These are phyloP conservation scores for Sinocyclocheilus grahami DNA, from an alignment of 2,113 vertebrate species.

Conservation along the genomic window DNA sequence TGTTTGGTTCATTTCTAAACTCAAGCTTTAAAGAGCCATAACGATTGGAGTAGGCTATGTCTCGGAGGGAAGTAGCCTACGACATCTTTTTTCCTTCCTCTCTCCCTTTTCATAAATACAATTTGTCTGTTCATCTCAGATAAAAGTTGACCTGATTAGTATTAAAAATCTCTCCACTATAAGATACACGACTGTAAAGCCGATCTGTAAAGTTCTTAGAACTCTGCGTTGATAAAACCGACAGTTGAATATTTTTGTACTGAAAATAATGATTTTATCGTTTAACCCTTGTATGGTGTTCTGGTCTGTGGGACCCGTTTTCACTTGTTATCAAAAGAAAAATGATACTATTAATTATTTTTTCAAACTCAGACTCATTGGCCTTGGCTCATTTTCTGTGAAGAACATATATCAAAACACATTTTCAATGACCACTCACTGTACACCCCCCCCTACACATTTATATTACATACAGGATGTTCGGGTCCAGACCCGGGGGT, in stretches of 20 bases:
- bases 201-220: constrained; percentile 56
- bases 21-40: neutral
- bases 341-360: too few species aligned
- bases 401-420: too few species aligned
- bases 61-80: neutral
- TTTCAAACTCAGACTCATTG: too few species aligned
- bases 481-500: too few species aligned
- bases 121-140: neutral
- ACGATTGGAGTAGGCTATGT: neutral
- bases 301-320: too few species aligned
- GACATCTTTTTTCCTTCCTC: neutral
- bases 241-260: constrained; percentile 80
- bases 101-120: neutral
- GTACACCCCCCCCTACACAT: too few species aligned
- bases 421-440: too few species aligned
- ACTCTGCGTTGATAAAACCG: constrained; percentile 69
- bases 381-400: too few species aligned
- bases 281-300: constrained; percentile 50
- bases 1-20: neutral
- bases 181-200: constrained; percentile 32
- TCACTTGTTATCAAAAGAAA: too few species aligned
- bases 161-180: neutral
- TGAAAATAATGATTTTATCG: constrained; percentile 75
- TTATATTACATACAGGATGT: too few species aligned
- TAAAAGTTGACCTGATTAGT: neutral